These are phyloP conservation scores for Hydrophis major DNA, from an alignment of 2,797 vertebrate species.

Conservation along the genomic window DNA sequence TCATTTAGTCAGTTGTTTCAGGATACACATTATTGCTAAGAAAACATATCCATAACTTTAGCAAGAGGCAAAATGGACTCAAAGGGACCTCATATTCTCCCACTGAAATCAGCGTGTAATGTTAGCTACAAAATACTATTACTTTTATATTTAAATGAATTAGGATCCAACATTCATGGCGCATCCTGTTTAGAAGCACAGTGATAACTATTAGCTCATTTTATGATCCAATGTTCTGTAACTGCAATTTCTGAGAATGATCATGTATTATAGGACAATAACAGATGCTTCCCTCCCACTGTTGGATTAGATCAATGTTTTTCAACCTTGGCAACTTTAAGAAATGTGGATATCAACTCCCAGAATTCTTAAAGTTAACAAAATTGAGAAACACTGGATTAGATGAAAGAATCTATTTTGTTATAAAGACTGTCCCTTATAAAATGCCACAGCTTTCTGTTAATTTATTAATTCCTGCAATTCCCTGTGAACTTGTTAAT, in stretches of 20 bases:
- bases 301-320: conserved; percentile 45
- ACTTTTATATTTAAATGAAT: not conserved
- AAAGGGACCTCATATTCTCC: not conserved
- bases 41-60: not conserved
- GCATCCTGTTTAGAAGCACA: not conserved
- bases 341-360: not conserved
- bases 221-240: not conserved
- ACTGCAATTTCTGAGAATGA: conserved; percentile 48
- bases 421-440: conserved; percentile 40
- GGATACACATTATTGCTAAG: not conserved
- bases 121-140: not conserved
- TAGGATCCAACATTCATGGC: not conserved
- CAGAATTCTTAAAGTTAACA: not conserved
- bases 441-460: conserved; percentile 58
- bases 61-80: not conserved
- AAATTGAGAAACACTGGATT: conserved; percentile 8
- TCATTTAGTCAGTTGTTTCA: not conserved
- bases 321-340: not conserved
- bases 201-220: not conserved
- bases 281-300: conserved; percentile 39
- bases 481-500: conserved; percentile 73
- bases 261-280: conserved; percentile 28
- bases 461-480: conserved; percentile 56
- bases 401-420: conserved; percentile 42
- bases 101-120: not conserved